Evolutionary conservation across 2,113 vertebrate species (phyloP), one percentile per base, ranked within the genome.

Genomic region (Rhabdomys dilectus): DNA sequence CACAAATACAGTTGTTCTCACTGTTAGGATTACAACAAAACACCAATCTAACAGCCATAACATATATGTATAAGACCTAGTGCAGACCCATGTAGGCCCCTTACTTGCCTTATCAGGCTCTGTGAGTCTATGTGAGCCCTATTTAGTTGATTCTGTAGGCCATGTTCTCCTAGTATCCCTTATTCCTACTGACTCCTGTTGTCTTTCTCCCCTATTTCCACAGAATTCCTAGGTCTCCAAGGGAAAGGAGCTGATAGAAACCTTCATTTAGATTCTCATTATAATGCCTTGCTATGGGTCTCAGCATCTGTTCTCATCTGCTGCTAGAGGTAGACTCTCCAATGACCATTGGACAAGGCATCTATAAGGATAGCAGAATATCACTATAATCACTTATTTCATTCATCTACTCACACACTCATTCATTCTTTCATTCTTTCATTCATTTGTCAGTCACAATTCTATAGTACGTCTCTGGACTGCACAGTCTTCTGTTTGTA

Each of bases 221-320:
- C 7, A 15, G 24, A 42, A 24, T 45, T 45, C 22, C 24, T 42
- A 45, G 2, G 26, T 80, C 48, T 36, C 29, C 16, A 53, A 36
- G 31, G 16, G 26, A 3, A 17, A 29, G 26, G 2, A 8, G 1
- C 15, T 7, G 26, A 45, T 31, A 3, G 4, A 53, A 7, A 53
- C 17, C 51, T 80, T 31, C 17, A 80, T 31, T 22, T 56, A 80
- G 51, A n/a, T 10, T 56, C 34, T 80, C 48, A 5, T 3, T 22
- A n/a, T 22, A 56, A 56, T 36, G 3, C 21, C 34, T 80, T 17
- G 8, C 17, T 78, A 7, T 34, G 76, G 13, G 48, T 56, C 77
- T 80, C 51, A 36, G 77, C 8, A 53, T 6, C 8, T 80, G 77
- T 4, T 80, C 19, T 2, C 48, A 53, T 53, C 16, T 36, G 31